phyloP scores from a whole-genome alignment of 1,140 invertebrate species.

The Formica exsecta region DNA sequence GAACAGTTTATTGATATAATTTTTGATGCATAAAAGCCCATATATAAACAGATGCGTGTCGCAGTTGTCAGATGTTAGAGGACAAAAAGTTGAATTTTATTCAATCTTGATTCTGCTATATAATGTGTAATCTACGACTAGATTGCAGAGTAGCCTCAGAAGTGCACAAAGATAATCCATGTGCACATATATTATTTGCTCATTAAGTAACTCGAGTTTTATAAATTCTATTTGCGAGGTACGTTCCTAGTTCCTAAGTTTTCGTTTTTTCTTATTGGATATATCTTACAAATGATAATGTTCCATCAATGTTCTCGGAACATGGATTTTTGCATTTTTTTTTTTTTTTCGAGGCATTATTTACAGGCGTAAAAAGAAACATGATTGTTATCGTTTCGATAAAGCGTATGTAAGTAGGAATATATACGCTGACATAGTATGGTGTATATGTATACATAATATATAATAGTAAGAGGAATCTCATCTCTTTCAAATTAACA shows the following conservation, averaged over 20 bases:
- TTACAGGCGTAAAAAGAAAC: constrained; percentile 40
- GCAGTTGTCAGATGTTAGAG: neutral
- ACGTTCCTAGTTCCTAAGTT: constrained; percentile 40
- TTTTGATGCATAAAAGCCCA: neutral
- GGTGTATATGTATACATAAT: neutral
- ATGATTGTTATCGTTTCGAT: constrained; percentile 5
- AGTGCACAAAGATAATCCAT: constrained; percentile 20
- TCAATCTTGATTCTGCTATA: neutral
- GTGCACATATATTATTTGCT: constrained; percentile 35
- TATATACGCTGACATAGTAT: neutral
- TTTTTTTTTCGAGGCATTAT: constrained; percentile 45
- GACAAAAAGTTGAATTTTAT: neutral
- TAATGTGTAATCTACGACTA: neutral
- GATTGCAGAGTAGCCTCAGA: neutral
- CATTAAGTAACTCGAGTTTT: constrained; percentile 32
- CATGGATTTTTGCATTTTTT: neutral
- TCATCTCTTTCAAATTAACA: constrained; percentile 31
- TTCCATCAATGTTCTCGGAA: neutral
- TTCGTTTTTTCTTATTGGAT: constrained; percentile 26
- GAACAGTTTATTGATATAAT: constrained; percentile 8
- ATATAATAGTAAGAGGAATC: neutral
- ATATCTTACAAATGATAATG: constrained; percentile 22
- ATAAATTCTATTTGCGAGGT: constrained; percentile 16
- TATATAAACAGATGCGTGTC: neutral
- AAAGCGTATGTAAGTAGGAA: neutral